Base-by-base conservation (phyloP, 1,140 invertebrate genomes). In the Bombus huntii region DNA sequence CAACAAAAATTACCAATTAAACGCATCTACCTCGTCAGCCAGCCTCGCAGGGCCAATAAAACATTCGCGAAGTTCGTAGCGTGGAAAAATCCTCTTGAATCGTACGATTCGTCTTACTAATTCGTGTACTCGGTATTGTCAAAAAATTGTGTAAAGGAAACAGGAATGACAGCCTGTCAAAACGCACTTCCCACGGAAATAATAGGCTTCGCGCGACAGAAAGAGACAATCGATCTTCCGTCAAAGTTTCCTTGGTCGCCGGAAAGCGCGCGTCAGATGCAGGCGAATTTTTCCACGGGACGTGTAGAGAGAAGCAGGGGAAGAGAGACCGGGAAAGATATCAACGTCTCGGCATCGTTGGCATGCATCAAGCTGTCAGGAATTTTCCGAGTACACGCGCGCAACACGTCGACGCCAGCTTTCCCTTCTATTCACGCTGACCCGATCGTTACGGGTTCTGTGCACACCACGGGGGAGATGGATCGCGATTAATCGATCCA, bases 401-500 rank as follows among this genome's bases (percentile, higher is more conserved):
- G 57, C 62, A 85, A 88, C 82, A 68, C 44, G 75, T 66, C 79
- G 28, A 71, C 47, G 80, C 59, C 85, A 77, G 72, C 76, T 87
- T 84, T 84, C 6, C 28, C 85, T 78, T 83, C 78, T 70, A 85
- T 85, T 84, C 81, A 90, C 57, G 82, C 84, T 86, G 85, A 77
- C 47, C 73, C 31, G 53, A 34, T 77, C 44, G 85, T 86, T 83
- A 86, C 31, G 42, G 31, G 34, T 18, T 31, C 47, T 53, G 47
- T 53, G 47, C 47, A 53, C 47, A 53, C 59, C 86, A 66, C 73
- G 18, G 18, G 76, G 70, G 86, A 89, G 87, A 92, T 92, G 88
- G 86, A 91, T 92, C 86, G 87, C 90, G 86, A 89, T 91, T 92
- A 92, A 92, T 91, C 90, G 90, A 92, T 91, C 90, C 87, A 87